phyloP scores from a whole-genome alignment of 2,797 vertebrate genomes.

The Coccyzus lansbergi region DNA sequence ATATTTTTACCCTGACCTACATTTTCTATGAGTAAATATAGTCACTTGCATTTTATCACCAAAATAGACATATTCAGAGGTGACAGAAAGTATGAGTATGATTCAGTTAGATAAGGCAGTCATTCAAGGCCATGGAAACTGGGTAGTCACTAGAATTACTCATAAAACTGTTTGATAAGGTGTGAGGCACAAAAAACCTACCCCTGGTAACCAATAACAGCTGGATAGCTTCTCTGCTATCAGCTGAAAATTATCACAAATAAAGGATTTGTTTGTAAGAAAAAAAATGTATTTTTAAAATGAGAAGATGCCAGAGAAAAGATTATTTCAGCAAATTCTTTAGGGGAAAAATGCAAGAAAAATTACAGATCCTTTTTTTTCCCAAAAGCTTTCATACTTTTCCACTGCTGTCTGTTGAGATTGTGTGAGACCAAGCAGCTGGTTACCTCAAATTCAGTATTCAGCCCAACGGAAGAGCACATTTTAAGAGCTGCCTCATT shows the following conservation, averaged over 20 bases:
- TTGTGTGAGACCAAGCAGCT: background rate
- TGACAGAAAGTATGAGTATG: conserved; percentile 16
- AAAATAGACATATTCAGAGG: conserved; percentile 25
- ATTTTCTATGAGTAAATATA: conserved; percentile 42
- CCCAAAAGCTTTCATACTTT: background rate
- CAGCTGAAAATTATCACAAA: background rate
- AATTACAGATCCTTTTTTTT: background rate
- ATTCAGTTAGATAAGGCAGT: conserved; percentile 32
- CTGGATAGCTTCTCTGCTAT: background rate
- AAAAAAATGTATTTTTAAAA: background rate
- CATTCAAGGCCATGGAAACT: background rate
- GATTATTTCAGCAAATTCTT: background rate
- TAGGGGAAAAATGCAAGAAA: background rate
- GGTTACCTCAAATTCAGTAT: background rate
- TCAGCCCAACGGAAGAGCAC: background rate
- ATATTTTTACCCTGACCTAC: conserved; percentile 4
- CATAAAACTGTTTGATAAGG: background rate
- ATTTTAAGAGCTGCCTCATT: background rate
- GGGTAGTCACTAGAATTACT: background rate
- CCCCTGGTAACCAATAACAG: background rate
- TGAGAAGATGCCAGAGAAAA: background rate
- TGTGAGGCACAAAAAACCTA: background rate
- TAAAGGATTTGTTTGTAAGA: background rate
- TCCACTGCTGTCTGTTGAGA: background rate
- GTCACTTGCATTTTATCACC: conserved; percentile 12